Evolutionary conservation across 35 echinoderm and acorn worm genomes (phyloP).

Genomic region (Ophiothrix spiculata): DNA sequence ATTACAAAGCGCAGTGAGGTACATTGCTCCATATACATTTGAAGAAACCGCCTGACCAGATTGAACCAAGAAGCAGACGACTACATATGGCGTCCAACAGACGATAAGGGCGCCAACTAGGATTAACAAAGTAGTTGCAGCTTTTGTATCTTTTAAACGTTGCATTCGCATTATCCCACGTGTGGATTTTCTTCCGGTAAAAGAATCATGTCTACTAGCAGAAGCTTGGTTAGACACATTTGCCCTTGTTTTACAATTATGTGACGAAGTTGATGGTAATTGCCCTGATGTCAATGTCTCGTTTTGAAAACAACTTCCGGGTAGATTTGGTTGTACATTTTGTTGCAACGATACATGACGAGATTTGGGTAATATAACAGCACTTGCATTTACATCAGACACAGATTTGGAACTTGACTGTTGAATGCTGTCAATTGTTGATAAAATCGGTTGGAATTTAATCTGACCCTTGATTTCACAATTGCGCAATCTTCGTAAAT

Average conservation of each 20-base stretch:
- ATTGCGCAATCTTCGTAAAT: no score
- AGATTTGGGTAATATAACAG: no score
- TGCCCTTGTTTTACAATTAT: conserved; percentile 3
- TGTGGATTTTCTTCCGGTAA: background rate
- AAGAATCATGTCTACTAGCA: conserved; percentile 1
- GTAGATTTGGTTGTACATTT: background rate
- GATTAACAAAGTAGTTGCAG: conserved; percentile 35
- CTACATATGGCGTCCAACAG: conserved; percentile 36
- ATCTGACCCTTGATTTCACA: no score
- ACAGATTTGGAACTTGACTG: no score
- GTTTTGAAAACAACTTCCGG: background rate
- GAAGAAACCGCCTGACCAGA: background rate
- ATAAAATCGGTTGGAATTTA: no score
- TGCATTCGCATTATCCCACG: conserved; percentile 9
- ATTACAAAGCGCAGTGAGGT: conserved; percentile 24
- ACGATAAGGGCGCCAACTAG: conserved; percentile 19
- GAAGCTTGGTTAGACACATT: background rate
- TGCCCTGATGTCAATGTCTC: background rate
- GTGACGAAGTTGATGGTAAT: background rate
- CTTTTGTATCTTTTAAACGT: conserved; percentile 26
- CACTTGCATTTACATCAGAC: no score
- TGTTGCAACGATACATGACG: no score
- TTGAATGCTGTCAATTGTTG: no score
- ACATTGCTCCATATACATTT: background rate
- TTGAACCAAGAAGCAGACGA: conserved; percentile 14